Evolutionary conservation across 2,797 vertebrate species (phyloP).

Genomic region (Falco concolor): DNA sequence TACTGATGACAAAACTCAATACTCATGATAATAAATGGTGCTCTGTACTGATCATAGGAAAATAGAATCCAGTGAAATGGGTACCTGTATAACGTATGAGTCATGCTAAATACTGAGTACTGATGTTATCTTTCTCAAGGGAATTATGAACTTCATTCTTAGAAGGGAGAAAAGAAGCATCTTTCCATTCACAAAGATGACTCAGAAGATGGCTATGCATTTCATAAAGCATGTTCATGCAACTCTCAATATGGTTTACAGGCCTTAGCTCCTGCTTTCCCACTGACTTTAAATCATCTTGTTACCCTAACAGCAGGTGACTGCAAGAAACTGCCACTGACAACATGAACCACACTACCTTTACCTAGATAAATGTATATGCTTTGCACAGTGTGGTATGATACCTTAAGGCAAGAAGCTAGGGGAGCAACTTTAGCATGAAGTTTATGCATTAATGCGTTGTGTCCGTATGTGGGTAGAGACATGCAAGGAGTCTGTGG

Average conservation of each 20-base stretch:
- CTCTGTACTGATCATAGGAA: background rate
- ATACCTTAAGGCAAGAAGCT: background rate
- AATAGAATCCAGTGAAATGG: background rate
- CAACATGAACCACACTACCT: background rate
- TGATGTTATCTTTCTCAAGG: background rate
- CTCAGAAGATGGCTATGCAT: background rate
- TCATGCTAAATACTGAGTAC: background rate
- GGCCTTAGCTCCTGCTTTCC: background rate
- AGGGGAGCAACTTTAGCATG: background rate
- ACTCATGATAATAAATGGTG: background rate
- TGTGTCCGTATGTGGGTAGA: fast-evolving
- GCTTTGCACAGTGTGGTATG: background rate
- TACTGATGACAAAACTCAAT: background rate
- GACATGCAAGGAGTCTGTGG: fast-evolving
- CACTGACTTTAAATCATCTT: background rate
- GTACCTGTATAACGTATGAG: background rate
- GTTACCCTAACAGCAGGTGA: background rate
- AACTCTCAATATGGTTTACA: background rate
- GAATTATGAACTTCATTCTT: background rate
- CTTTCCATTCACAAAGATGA: background rate
- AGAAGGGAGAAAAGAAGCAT: background rate
- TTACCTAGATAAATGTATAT: background rate
- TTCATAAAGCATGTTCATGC: background rate
- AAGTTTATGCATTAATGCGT: background rate
- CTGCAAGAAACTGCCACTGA: background rate